Conservation (phyloP, 2,113 vertebrate genomes). For the Tetraodon nigroviridis region DNA sequence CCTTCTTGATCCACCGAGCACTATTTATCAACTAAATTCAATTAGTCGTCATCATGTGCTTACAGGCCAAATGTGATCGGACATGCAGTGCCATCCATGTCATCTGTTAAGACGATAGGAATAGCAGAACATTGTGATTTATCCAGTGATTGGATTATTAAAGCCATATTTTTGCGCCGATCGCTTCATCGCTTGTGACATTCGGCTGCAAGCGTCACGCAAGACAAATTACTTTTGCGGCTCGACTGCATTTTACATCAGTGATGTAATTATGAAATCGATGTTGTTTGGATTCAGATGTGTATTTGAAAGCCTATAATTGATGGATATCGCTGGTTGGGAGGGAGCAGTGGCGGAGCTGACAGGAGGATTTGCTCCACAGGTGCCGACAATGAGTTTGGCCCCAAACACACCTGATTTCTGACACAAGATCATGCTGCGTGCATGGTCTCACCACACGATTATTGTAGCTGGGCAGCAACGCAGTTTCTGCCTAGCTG, state of each 20-base stretch:
- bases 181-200: conserved; percentile 57
- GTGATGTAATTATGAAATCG: conserved; percentile 17
- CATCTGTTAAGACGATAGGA: conserved; percentile 45
- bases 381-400: conserved; percentile 22
- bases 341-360: conserved; percentile 21
- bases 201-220: conserved; percentile 30
- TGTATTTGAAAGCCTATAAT: conserved; percentile 24
- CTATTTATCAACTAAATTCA: conserved; percentile 58
- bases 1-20: conserved; percentile 40
- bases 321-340: conserved; percentile 23
- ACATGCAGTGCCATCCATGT: conserved; percentile 38
- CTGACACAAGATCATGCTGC: too few relatives aligned
- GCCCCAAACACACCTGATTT: neutral
- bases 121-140: conserved; percentile 48
- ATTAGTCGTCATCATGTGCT: conserved; percentile 54
- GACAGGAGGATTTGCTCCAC: conserved; percentile 41
- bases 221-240: conserved; percentile 41
- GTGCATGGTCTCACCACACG: too few relatives aligned
- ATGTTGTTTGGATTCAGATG: conserved; percentile 28
- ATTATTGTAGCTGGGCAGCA: too few relatives aligned
- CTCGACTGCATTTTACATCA: conserved; percentile 1
- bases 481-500: too few relatives aligned
- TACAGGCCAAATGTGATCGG: conserved; percentile 41
- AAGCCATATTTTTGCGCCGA: conserved; percentile 52
- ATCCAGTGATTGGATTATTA: conserved; percentile 59